Conservation (phyloP, 2,797 vertebrate species). For the Ceryle rudis region DNA sequence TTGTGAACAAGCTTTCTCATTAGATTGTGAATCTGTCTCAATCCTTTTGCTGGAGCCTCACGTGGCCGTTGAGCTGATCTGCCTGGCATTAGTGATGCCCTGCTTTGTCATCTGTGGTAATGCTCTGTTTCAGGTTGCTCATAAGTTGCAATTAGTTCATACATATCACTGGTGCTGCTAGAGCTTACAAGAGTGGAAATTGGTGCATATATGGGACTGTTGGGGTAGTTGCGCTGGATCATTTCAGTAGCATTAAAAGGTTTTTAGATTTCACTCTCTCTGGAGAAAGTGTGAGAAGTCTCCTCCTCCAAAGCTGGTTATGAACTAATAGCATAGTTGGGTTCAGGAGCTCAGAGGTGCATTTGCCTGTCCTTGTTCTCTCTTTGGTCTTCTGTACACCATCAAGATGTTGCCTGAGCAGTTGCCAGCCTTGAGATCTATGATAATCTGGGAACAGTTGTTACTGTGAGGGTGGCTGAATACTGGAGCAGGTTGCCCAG, state of each 20-base stretch:
- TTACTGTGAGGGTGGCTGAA: not conserved
- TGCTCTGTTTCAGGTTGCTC: not conserved
- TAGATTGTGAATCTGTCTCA: not conserved
- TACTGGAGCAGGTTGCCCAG: not conserved
- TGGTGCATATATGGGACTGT: not conserved
- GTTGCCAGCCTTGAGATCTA: not conserved
- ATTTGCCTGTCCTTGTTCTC: not conserved
- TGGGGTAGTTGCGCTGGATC: not conserved
- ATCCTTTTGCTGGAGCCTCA: not conserved
- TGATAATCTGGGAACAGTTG: not conserved
- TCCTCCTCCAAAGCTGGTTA: not conserved
- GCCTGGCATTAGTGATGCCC: not conserved
- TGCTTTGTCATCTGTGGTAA: not conserved
- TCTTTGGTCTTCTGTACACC: not conserved
- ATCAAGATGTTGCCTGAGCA: not conserved
- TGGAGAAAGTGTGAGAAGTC: not conserved
- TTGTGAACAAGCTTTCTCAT: not conserved
- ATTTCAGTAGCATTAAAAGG: not conserved
- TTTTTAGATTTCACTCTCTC: not conserved
- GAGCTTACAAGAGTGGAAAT: accelerated
- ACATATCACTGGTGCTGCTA: not conserved
- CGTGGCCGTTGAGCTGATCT: not conserved
- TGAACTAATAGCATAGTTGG: not conserved
- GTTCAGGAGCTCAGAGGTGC: not conserved
- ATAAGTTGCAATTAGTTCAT: not conserved